These are phyloP conservation scores for Dorcus hopei DNA, from an alignment of 2,888 invertebrate genomes.

Conservation along the genomic window DNA sequence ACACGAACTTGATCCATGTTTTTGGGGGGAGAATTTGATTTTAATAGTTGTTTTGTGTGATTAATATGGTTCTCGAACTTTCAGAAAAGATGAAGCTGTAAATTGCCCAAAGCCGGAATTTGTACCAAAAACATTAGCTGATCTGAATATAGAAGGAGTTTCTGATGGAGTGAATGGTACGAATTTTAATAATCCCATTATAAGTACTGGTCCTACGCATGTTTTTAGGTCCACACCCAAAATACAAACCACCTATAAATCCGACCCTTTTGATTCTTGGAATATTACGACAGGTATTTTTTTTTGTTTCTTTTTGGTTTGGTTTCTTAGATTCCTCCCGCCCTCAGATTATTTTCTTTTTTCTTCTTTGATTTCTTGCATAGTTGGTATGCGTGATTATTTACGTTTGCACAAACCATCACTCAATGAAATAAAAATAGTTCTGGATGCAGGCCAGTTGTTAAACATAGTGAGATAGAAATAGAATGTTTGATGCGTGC, in stretches of 20 bases:
- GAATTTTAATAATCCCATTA: slow-evolving; percentile 42
- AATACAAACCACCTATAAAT: slow-evolving; percentile 40
- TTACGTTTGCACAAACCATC: background rate
- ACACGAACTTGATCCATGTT: too few relatives aligned
- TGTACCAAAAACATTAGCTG: slow-evolving; percentile 85
- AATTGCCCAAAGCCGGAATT: slow-evolving; percentile 87
- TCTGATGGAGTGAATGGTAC: slow-evolving; percentile 65
- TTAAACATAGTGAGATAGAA: too few relatives aligned
- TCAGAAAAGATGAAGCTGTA: slow-evolving; percentile 84
- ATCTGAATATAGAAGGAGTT: slow-evolving; percentile 78
- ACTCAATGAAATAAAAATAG: background rate
- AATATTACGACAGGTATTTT: slow-evolving; percentile 56
- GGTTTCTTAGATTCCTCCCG: slow-evolving; percentile 12
- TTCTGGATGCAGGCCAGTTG: background rate
- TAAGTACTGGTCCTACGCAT: slow-evolving; percentile 21
- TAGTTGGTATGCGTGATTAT: background rate
- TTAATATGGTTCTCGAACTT: slow-evolving; percentile 24
- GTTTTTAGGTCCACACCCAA: slow-evolving; percentile 20
- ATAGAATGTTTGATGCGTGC: too few relatives aligned
- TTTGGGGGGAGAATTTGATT: too few relatives aligned
- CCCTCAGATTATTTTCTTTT: slow-evolving; percentile 18
- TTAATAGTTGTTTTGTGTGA: too few relatives aligned
- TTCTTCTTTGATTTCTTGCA: slow-evolving; percentile 5
- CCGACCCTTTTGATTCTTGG: slow-evolving; percentile 59
- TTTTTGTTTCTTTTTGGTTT: slow-evolving; percentile 36